Evolutionary conservation across 2,888 invertebrate genomes (phyloP).

Genomic region (Coenonympha arcania): DNA sequence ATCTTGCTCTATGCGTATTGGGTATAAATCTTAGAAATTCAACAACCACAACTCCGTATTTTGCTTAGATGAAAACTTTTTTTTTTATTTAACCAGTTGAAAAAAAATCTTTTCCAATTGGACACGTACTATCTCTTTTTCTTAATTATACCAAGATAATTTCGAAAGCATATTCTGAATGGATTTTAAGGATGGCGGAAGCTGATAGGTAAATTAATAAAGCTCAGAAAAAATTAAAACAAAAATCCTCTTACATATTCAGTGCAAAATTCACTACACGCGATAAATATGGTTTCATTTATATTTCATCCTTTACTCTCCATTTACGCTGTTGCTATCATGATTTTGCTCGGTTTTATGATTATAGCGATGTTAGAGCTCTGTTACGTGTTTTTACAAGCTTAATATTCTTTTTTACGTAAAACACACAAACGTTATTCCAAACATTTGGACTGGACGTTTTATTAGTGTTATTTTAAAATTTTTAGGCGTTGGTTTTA

Average conservation of each 20-base stretch:
- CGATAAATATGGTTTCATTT: neutral
- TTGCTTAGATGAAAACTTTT: no score
- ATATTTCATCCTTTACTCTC: slow-evolving; percentile 3
- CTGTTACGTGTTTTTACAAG: slow-evolving; percentile 2
- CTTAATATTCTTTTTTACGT: neutral
- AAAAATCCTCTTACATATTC: neutral
- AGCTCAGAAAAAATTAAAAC: neutral
- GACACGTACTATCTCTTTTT: no score
- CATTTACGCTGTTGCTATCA: slow-evolving; percentile 3
- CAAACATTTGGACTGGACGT: no score
- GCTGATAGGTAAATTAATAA: neutral
- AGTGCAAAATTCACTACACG: neutral
- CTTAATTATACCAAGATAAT: no score
- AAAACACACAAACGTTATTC: slow-evolving; percentile 9
- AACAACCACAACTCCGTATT: no score
- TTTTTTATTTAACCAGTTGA: no score
- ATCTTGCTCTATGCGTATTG: no score
- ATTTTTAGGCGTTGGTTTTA: no score
- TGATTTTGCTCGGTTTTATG: slow-evolving; percentile 2
- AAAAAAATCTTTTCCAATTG: no score
- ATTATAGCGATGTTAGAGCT: slow-evolving; percentile 2
- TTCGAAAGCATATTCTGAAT: no score
- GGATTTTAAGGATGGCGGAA: neutral
- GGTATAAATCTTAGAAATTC: no score
- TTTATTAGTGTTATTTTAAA: no score